Evolutionary conservation across 2,113 vertebrate species (phyloP), one percentile per base, ranked within the genome.

Genomic region (Lonchura striata): DNA sequence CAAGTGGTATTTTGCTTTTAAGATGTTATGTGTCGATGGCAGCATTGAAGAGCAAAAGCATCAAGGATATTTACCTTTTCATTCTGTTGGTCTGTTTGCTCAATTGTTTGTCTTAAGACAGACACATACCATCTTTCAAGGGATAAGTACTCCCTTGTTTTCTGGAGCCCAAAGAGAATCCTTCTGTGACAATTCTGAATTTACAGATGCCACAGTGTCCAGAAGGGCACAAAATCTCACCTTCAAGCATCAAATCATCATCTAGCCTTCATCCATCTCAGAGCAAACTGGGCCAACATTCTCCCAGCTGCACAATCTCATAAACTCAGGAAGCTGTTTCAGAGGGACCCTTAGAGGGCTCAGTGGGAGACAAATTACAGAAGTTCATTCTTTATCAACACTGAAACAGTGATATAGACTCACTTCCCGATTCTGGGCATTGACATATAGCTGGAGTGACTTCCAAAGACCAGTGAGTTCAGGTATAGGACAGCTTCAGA

Each of bases 231-330:
- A 49, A 93, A 74, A 53, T n/a, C 46, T 74, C 33, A 31, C 13
- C 31, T 65, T 42, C 21, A 30, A 37, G 3, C 13, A 28, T 44
- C 3, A 2, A 24, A 23, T 4, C 2, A 39, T 37, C 31, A 27
- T 53, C 39, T 56, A 88, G 22, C 25, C 31, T 65, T 86, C 46
- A 74, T 44, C 10, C 17, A 15, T 16, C 27, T 74, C 69, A 66
- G 54, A 77, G 72, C 11, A 42, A 25, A 28, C 0, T 3, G 17
- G 15, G 41, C 41, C 2, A 7, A 13, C 0, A 0, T 6, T 0
- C 10, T 60, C 10, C 5, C 24, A 77, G n/a, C 19, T 53, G 49
- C 66, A 47, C 8, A 17, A 17, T 20, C 56, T 63, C 33, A 28
- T 1, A 41, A 35, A 13, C 46, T 64, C 0, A 1, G 30, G 18